Evolutionary conservation across 1,140 invertebrate genomes (phyloP), one percentile per base, ranked within the genome.

Genomic region (Mercenaria mercenaria): DNA sequence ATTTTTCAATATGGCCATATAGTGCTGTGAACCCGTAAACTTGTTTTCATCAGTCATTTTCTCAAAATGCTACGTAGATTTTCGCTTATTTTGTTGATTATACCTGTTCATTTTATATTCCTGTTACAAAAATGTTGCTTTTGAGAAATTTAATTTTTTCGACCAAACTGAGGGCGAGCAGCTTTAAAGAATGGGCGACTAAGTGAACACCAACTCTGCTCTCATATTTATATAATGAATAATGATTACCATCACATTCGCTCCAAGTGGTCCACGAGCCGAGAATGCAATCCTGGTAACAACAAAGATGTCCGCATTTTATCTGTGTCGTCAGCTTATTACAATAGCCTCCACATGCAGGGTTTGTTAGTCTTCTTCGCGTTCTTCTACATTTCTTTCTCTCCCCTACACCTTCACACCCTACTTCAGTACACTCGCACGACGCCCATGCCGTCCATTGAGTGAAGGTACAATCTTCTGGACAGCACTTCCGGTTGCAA

Each of bases 331-430:
- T 88, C 13, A 26, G 47, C 50, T 85, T 69, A 29, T 91, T 91
- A 80, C 92, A 93, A 89, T 91, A 92, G 18, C 92, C 92, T 8
- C 92, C 92, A 37, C 92, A 93, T 32, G 37, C 23, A 0, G 87
- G 64, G 41, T 67, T 32, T 26, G 34, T 34, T 26, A 72, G 50
- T 56, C 85, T 88, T 37, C 86, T 26, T 20, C 92, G 50, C 34
- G 32, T 72, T 77, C 92, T 50, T 11, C 61, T 20, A 81, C 91
- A 93, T 43, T 87, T 89, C 37, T 77, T 74, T 26, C 91, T 50
- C 47, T 76, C 67, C 29, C 84, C 82, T n/a, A 50, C 76, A 6
- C 64, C 88, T 13, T 32, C 43, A 26, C 89, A 90, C 0, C 34
- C 47, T 6, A 88, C 74, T 32, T 52, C n/a, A 15, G 50, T 67